Conservation (phyloP, 2,797 vertebrate species). For the Tarsius wallacei region DNA sequence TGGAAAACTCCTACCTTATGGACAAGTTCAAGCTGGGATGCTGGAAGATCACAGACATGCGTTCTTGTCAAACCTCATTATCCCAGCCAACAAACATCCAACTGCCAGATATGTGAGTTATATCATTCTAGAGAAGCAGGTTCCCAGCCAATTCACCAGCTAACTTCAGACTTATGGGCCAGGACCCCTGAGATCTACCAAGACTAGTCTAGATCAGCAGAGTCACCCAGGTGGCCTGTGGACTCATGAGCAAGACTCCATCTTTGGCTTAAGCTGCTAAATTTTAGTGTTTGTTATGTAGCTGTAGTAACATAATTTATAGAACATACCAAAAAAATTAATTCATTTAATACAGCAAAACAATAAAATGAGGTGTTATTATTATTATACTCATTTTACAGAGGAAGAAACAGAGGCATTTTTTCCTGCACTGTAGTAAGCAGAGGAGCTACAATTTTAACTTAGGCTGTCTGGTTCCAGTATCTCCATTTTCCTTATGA, state of each 20-base stretch:
- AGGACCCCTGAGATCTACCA: background rate
- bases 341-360: background rate
- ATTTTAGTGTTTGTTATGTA: background rate
- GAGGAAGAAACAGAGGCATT: background rate
- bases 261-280: background rate
- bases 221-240: background rate
- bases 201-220: background rate
- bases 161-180: background rate
- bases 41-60: background rate
- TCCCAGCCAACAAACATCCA: background rate
- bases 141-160: too few species aligned
- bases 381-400: background rate
- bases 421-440: background rate
- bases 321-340: background rate
- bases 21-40: background rate
- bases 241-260: background rate
- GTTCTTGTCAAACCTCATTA: background rate
- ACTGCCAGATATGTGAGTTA: background rate
- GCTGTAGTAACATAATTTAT: background rate
- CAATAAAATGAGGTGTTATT: background rate
- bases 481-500: background rate
- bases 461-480: background rate
- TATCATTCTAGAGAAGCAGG: background rate
- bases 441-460: background rate
- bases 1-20: background rate